A percentile compares a stretch with the other conserved stretches of the same genome.
phyloP scores from a whole-genome alignment of 1,140 invertebrate species.

The Drosophila miranda region DNA sequence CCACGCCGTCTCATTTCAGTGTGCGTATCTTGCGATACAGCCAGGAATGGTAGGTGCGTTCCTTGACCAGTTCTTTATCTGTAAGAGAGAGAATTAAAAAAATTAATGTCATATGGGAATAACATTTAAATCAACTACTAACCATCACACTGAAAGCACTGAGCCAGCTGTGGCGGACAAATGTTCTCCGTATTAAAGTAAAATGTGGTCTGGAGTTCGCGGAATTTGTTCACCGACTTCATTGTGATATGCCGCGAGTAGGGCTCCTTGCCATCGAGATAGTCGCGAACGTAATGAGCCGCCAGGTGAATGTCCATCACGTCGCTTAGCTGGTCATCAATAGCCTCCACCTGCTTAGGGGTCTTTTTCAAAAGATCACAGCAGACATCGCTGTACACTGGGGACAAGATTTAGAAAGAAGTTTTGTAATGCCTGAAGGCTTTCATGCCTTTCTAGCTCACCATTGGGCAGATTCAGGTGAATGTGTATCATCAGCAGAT shows the following conservation, averaged over 20 bases:
- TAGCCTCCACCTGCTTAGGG: conserved; percentile 47
- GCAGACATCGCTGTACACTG: conserved; percentile 73
- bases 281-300: conserved; percentile 59
- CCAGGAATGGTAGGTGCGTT: conserved; percentile 71
- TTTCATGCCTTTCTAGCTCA: conserved; percentile 9
- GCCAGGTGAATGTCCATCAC: conserved; percentile 69
- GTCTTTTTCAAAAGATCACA: conserved; percentile 60
- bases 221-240: conserved; percentile 68
- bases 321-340: conserved; percentile 66
- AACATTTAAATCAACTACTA: neutral
- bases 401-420: neutral
- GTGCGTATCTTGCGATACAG: conserved; percentile 70
- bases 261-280: conserved; percentile 73
- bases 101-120: neutral
- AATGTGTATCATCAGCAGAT: conserved; percentile 76
- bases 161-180: conserved; percentile 62
- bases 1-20: conserved; percentile 42
- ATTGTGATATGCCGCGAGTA: conserved; percentile 69
- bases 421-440: neutral
- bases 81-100: conserved; percentile 12
- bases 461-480: conserved; percentile 77
- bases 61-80: conserved; percentile 72
- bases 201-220: conserved; percentile 67
- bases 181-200: conserved; percentile 76
- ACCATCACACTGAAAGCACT: conserved; percentile 72